Evolutionary conservation across 2,888 invertebrate genomes (phyloP), one percentile per base, ranked within the genome.

Genomic region (Abrostola tripartita): DNA sequence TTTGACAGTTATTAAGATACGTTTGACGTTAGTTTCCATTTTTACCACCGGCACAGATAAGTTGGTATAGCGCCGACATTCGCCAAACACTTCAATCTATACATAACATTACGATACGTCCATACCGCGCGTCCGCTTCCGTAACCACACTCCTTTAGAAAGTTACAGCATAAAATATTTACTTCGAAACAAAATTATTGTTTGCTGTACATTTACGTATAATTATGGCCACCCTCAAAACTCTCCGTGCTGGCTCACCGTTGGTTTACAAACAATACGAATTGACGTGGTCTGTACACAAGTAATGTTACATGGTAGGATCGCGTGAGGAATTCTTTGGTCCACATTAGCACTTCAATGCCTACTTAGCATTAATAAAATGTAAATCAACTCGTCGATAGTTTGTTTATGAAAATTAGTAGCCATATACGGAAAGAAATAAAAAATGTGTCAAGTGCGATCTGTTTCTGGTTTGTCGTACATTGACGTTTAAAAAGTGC

Each of bases 61-160:
- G 11, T 8, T 51, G 7, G 6, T 6, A 10, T 5, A 37, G 0
- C 10, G 37, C 11, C 53, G 59, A 61, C 60, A 66, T 61, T 53
- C 51, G 53, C 40, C 60, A 42, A 50, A 55, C 69, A 59, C 67
- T 60, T 78, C 55, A 61, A 74, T 74, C 65, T 41, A 74, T 65
- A 65, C 52, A 68, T 58, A 56, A 64, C 68, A 51, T 68, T 54
- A 62, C 61, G 61, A 47, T 9, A 9, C 74, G 65, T 73, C 62
- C 81, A 79, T 79, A 76, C 80, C 82, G 68, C 67, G 66, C 74
- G 66, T 81, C 78, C 81, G 78, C 81, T 85, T 86, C 85, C 84
- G 81, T 78, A 64, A 65, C 68, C 68, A 65, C 70, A 14, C 81
- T 75, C 76, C 68, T 83, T 82, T 84, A 84, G 86, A 86, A 86